These are phyloP conservation scores for Crotalus helleri DNA, from an alignment of 2,113 vertebrate species.

Conservation along the genomic window DNA sequence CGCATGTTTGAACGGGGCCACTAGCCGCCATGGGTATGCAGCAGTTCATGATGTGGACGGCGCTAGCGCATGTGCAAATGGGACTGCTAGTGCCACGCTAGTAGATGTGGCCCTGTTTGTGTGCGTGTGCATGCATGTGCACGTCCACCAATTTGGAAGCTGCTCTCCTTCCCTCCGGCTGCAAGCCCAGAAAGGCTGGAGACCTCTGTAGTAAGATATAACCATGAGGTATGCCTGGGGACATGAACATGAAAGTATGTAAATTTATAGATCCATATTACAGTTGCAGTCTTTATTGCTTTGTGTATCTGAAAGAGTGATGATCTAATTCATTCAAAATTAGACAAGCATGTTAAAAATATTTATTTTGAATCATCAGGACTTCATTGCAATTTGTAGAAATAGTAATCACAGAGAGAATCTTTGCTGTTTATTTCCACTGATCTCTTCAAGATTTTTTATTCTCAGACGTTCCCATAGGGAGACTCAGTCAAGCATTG, in stretches of 20 bases:
- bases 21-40: too few relatives aligned
- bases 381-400: conserved; percentile 13
- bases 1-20: too few relatives aligned
- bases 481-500: conserved; percentile 72
- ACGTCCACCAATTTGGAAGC: too few relatives aligned
- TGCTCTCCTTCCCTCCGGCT: too few relatives aligned
- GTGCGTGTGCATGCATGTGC: too few relatives aligned
- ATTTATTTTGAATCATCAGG: conserved; percentile 47
- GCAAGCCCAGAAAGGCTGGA: too few relatives aligned
- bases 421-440: neutral
- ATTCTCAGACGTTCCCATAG: neutral
- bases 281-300: neutral
- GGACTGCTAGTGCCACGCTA: too few relatives aligned
- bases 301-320: neutral
- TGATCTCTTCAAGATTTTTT: conserved; percentile 4
- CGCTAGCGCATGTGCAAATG: too few relatives aligned
- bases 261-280: neutral
- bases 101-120: too few relatives aligned
- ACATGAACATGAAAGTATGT: neutral
- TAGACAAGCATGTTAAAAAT: neutral
- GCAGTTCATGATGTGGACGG: too few relatives aligned
- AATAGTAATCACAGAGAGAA: neutral
- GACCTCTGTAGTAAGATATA: neutral
- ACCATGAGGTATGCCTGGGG: neutral
- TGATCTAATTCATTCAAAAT: neutral